phyloP scores from a whole-genome alignment of 1,140 invertebrate species.

The Heliconius hermathena region DNA sequence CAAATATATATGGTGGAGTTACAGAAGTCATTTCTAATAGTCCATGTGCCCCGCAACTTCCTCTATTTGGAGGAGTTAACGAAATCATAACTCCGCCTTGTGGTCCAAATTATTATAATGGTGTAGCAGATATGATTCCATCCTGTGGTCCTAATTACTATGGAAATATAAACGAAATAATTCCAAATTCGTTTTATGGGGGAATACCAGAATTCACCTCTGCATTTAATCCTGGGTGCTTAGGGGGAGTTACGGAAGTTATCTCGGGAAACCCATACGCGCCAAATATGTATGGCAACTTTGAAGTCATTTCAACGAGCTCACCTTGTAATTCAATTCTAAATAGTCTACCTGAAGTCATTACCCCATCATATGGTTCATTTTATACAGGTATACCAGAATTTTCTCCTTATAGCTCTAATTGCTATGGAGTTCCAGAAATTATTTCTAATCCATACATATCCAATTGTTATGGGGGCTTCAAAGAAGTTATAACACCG shows the following conservation, averaged over 20 bases:
- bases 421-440: conserved; percentile 22
- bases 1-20: conserved; percentile 33
- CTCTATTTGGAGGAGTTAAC: conserved; percentile 20
- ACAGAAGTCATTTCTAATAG: conserved; percentile 30
- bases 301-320: conserved; percentile 20
- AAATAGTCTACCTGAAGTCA: conserved; percentile 25
- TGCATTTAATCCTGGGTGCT: conserved; percentile 27
- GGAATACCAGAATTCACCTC: conserved; percentile 36
- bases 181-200: conserved; percentile 20
- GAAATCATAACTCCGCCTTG: conserved; percentile 14
- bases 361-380: conserved; percentile 27
- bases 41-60: conserved; percentile 14
- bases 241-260: conserved; percentile 28
- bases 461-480: conserved; percentile 29
- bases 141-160: conserved; percentile 20
- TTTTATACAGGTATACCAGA: conserved; percentile 28
- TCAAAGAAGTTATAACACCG: conserved; percentile 34
- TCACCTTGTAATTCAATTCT: conserved; percentile 2
- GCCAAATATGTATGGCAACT: conserved; percentile 23
- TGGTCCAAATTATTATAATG: conserved; percentile 20
- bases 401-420: conserved; percentile 23
- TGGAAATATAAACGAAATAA: conserved; percentile 14
- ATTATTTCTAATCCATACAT: conserved; percentile 18
- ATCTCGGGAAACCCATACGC: conserved; percentile 20
- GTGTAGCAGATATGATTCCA: conserved; percentile 19